Conservation (phyloP, 92 coral and sea anemone species). For the Parazoanthus atlanticus region DNA sequence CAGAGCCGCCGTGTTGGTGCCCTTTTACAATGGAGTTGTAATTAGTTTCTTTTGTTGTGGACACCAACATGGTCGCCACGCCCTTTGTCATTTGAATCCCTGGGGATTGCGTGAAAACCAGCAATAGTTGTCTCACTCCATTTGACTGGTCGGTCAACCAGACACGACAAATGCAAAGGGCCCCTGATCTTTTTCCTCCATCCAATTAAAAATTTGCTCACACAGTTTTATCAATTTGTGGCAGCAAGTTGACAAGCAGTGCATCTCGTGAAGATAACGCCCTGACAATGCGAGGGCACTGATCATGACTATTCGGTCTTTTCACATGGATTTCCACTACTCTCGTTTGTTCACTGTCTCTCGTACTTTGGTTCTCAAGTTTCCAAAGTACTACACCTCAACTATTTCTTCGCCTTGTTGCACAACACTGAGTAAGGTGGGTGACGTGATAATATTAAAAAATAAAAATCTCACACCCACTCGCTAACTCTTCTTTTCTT, state of each 20-base stretch:
- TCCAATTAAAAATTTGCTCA: too few species aligned
- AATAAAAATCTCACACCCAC: neutral
- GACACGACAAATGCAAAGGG: neutral
- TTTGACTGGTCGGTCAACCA: neutral
- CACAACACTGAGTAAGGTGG: neutral
- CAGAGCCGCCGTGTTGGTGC: too few species aligned
- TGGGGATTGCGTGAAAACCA: too few species aligned
- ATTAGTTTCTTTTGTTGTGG: too few species aligned
- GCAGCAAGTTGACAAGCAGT: neutral
- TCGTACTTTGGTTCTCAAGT: neutral
- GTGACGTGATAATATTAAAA: neutral
- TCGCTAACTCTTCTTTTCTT: neutral
- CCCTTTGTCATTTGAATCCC: too few species aligned
- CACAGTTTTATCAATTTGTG: neutral
- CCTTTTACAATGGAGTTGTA: too few species aligned
- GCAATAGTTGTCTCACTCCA: neutral
- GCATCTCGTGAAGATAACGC: neutral
- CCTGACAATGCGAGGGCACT: neutral
- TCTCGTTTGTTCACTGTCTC: neutral
- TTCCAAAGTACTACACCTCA: neutral
- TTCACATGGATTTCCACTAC: neutral
- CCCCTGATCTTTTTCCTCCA: neutral
- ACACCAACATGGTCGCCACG: too few species aligned
- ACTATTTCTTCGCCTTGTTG: neutral
- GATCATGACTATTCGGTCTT: neutral